A percentile compares a stretch with the other conserved stretches of the same genome.
phyloP scores from a whole-genome alignment of 2,113 vertebrate genomes.

The Phyllostomus hastatus region DNA sequence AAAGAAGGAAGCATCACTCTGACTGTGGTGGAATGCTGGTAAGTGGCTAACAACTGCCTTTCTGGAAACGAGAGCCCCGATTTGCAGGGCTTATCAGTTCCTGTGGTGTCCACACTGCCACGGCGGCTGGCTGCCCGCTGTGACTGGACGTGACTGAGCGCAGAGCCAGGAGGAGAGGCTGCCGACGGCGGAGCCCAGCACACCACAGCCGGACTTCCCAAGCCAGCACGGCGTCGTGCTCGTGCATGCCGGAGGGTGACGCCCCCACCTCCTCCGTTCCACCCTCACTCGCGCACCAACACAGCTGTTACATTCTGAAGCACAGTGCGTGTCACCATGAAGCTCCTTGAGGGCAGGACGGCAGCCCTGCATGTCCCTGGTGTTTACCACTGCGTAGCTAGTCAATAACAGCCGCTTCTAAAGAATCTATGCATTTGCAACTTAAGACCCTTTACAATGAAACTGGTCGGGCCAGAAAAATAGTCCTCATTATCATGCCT shows the following conservation, averaged over 20 bases:
- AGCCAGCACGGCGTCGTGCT: neutral
- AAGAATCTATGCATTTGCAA: neutral
- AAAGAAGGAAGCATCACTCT: neutral
- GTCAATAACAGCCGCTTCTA: neutral
- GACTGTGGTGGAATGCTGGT: neutral
- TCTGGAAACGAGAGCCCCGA: neutral
- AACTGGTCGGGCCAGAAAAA: neutral
- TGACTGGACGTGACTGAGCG: neutral
- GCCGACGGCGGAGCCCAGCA: too few relatives aligned
- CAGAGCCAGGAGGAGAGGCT: neutral
- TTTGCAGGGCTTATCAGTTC: neutral
- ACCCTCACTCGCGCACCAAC: neutral
- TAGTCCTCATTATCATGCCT: neutral
- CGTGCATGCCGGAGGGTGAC: neutral
- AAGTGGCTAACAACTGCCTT: neutral
- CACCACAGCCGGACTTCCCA: neutral
- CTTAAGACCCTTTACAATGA: neutral
- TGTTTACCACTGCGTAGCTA: neutral
- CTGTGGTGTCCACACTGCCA: neutral
- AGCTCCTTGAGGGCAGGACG: neutral
- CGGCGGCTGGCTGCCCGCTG: neutral
- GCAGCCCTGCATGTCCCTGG: neutral
- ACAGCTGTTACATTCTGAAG: neutral
- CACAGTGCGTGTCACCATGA: neutral
- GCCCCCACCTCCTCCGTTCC: accelerated